Percentiles rank a stretch among this genome's conserved stretches.
Evolutionary conservation across 2,888 invertebrate genomes (phyloP).

Genomic region (Nezara viridula): DNA sequence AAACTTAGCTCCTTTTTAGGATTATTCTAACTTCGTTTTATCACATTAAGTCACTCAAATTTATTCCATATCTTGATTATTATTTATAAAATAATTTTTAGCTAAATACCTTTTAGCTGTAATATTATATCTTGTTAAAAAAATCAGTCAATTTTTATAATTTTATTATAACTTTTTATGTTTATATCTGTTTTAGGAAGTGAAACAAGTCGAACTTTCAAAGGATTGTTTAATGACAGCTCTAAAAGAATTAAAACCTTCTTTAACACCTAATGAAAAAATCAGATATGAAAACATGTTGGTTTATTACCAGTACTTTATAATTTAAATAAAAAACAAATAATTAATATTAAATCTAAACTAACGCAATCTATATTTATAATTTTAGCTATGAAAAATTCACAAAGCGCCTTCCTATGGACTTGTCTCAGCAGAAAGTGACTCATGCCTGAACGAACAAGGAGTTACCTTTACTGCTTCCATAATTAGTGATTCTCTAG

Average conservation of each 20-base stretch:
- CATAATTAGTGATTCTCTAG: constrained; percentile 7
- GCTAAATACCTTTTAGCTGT: neutral
- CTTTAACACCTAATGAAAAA: constrained; percentile 79
- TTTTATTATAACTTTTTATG: neutral
- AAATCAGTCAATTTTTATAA: neutral
- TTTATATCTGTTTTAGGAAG: constrained; percentile 38
- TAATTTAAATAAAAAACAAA: neutral
- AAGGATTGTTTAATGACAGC: constrained; percentile 78
- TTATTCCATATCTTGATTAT: neutral
- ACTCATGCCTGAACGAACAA: constrained; percentile 2
- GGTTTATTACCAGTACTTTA: constrained; percentile 69
- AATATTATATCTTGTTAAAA: neutral
- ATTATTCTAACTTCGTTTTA: neutral
- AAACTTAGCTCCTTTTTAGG: constrained; percentile 14
- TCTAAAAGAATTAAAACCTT: constrained; percentile 81
- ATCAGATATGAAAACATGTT: constrained; percentile 83
- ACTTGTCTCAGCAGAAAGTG: constrained; percentile 15
- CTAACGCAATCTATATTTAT: neutral
- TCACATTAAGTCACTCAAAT: neutral
- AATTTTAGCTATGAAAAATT: constrained; percentile 60
- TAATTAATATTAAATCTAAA: neutral
- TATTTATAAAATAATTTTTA: neutral
- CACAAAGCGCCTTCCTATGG: constrained; percentile 39
- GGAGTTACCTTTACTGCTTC: neutral
- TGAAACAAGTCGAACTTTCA: constrained; percentile 68